Evolutionary conservation across 2,113 vertebrate genomes (phyloP).

Genomic region (Isurus oxyrinchus): DNA sequence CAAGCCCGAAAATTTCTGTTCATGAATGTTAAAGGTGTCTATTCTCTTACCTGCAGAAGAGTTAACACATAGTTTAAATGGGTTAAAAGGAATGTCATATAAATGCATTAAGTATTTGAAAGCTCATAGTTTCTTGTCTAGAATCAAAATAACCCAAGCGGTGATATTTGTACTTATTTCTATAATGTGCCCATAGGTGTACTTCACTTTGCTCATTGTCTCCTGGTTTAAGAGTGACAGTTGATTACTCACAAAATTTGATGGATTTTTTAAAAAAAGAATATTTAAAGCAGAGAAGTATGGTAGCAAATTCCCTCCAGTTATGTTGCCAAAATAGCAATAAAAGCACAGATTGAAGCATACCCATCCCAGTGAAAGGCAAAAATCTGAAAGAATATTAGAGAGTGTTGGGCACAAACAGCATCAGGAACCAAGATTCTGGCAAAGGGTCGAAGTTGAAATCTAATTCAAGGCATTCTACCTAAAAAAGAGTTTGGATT

Average conservation of each 20-base stretch:
- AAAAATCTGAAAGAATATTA: not conserved
- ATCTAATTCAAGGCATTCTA: not conserved
- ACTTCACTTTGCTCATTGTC: not conserved
- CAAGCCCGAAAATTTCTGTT: not conserved
- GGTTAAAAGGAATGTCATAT: not conserved
- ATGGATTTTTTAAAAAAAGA: not conserved
- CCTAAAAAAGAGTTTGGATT: not conserved
- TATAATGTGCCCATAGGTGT: not conserved
- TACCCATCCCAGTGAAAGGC: not conserved
- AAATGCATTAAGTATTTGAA: not conserved
- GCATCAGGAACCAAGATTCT: too few species aligned
- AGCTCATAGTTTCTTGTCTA: not conserved
- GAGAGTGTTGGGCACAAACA: not conserved
- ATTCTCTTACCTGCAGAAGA: not conserved
- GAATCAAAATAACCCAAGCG: not conserved
- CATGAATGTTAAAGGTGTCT: not conserved
- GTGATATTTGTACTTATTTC: too few species aligned
- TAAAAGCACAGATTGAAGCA: not conserved
- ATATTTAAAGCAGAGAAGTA: not conserved
- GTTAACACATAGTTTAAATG: not conserved
- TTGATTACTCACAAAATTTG: not conserved
- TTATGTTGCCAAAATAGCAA: not conserved
- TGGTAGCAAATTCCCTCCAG: not conserved
- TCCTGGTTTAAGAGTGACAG: not conserved
- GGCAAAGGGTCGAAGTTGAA: not conserved